A percentile compares a stretch with the other conserved stretches of the same genome.
These are phyloP conservation scores for Caenorhabditis remanei DNA, from an alignment of 1,140 invertebrate genomes.

Conservation along the genomic window DNA sequence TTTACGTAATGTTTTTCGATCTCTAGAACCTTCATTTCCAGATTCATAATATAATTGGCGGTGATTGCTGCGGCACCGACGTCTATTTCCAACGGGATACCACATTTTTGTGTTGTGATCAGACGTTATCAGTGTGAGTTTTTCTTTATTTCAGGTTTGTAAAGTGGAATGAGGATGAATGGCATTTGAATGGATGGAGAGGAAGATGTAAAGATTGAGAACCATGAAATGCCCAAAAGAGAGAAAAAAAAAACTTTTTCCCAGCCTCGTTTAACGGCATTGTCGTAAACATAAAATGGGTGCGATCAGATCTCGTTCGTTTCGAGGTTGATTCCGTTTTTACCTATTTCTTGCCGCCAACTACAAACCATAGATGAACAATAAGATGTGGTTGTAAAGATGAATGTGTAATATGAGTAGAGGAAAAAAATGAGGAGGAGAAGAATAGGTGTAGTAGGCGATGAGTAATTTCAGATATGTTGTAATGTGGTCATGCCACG, in stretches of 20 bases:
- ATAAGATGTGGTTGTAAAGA: slow-evolving; percentile 10
- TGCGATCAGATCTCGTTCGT: slow-evolving; percentile 35
- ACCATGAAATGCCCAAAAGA: background rate
- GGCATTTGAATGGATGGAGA: background rate
- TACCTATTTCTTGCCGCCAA: background rate
- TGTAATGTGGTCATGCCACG: background rate
- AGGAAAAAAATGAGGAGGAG: no score
- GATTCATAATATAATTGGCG: slow-evolving; percentile 47
- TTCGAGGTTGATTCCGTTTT: slow-evolving; percentile 33
- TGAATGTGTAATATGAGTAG: slow-evolving; percentile 16
- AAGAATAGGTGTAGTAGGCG: slow-evolving; percentile 10
- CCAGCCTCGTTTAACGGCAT: slow-evolving; percentile 23
- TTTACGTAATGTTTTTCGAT: slow-evolving; percentile 12
- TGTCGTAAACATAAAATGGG: slow-evolving; percentile 7
- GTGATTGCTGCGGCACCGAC: slow-evolving; percentile 35
- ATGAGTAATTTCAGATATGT: slow-evolving; percentile 32
- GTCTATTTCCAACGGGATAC: slow-evolving; percentile 48
- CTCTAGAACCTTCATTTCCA: slow-evolving; percentile 12
- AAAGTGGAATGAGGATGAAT: slow-evolving; percentile 16
- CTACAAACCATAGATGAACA: slow-evolving; percentile 32
- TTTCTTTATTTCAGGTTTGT: slow-evolving; percentile 7
- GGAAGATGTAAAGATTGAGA: background rate
- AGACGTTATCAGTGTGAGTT: slow-evolving; percentile 49
- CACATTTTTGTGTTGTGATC: slow-evolving; percentile 22
- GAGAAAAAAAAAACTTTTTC: background rate